A percentile compares a stretch with the other conserved stretches of the same genome.
phyloP scores from a whole-genome alignment of 2,113 vertebrate species.

The Mirza zaza region DNA sequence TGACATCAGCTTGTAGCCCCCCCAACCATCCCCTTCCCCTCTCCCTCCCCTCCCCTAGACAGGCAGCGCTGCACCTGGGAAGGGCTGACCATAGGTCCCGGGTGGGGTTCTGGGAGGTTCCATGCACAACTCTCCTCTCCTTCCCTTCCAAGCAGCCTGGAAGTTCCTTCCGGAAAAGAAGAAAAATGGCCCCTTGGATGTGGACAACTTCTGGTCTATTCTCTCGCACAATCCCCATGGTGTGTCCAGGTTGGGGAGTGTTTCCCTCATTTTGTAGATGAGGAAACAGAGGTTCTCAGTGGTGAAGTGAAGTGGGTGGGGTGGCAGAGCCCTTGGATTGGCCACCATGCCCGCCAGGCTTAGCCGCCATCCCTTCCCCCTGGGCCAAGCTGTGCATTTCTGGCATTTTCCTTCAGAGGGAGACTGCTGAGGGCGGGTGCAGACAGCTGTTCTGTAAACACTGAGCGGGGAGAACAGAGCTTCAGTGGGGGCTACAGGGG shows the following conservation, averaged over 20 bases:
- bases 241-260: fast-evolving
- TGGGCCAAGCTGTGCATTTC: fast-evolving
- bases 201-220: fast-evolving
- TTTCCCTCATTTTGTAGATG: fast-evolving
- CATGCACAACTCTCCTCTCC: not conserved
- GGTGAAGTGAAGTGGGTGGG: fast-evolving
- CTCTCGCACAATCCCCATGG: fast-evolving
- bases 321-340: not conserved
- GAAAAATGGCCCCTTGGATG: not conserved
- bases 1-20: fast-evolving
- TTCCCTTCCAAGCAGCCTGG: not conserved
- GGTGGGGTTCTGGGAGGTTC: slow-evolving; percentile 48
- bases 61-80: slow-evolving; percentile 2
- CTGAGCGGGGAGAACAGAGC: not conserved
- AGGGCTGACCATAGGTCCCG: not conserved
- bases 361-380: fast-evolving
- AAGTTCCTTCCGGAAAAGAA: slow-evolving; percentile 25
- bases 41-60: too few species aligned
- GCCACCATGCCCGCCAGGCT: fast-evolving
- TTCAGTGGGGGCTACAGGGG: fast-evolving
- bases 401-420: not conserved
- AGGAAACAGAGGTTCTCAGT: fast-evolving
- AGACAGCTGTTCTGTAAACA: not conserved
- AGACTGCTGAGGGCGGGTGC: not conserved
- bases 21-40: too few species aligned